Conservation (phyloP, 2,888 invertebrate species). For the Synanthedon myopaeformis region DNA sequence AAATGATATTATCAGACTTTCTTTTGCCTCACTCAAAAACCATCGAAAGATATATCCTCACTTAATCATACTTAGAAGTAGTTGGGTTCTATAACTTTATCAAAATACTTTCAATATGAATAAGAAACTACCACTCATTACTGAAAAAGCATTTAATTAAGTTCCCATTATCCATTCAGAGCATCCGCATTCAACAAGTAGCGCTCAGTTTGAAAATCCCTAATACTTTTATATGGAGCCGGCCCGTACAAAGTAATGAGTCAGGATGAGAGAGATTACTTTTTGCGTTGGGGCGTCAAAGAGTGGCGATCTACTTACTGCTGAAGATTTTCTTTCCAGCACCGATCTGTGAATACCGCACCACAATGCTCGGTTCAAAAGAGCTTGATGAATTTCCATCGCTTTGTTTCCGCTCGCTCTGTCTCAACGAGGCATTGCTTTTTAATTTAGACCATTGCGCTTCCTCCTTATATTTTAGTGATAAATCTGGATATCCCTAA, state of each 20-base stretch:
- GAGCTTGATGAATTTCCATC: slow-evolving; percentile 64
- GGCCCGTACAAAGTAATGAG: slow-evolving; percentile 48
- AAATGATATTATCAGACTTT: no score
- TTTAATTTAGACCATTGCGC: slow-evolving; percentile 66
- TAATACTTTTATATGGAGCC: slow-evolving; percentile 39
- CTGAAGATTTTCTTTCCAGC: slow-evolving; percentile 58
- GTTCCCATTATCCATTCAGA: slow-evolving; percentile 44
- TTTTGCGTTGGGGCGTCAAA: slow-evolving; percentile 58
- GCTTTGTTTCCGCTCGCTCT: slow-evolving; percentile 65
- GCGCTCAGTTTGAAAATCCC: slow-evolving; percentile 35
- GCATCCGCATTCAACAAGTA: slow-evolving; percentile 54
- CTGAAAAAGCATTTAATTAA: slow-evolving; percentile 42
- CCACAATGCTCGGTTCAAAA: slow-evolving; percentile 63
- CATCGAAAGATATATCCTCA: no score
- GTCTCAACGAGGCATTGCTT: slow-evolving; percentile 63
- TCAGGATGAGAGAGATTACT: slow-evolving; percentile 46
- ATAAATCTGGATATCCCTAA: slow-evolving; percentile 34
- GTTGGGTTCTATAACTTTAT: no score
- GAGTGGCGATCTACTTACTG: slow-evolving; percentile 47
- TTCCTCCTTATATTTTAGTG: slow-evolving; percentile 50
- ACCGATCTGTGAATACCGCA: slow-evolving; percentile 50
- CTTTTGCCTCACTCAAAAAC: no score
- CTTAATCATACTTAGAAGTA: no score
- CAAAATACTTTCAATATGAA: no score
- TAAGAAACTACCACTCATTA: slow-evolving; percentile 13